Base-by-base conservation (phyloP, 2,113 vertebrate species). In the Microtus oregoni region DNA sequence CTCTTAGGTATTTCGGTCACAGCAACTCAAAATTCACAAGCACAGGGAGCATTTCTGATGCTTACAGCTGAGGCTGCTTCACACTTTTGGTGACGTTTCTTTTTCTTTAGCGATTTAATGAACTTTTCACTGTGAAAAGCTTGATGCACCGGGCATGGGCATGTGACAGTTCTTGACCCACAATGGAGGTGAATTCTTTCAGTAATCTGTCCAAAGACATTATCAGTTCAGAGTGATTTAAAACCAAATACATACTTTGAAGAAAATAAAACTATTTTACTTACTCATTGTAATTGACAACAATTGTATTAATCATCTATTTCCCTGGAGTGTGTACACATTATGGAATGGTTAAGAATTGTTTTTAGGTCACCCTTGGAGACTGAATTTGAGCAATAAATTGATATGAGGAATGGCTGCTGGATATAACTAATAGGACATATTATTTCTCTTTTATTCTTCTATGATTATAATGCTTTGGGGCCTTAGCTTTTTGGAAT, bases 371-470 rank as follows among this genome's bases (percentile, higher is more conserved):
- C 41, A 76, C 24, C 28, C 38, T 85, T 47, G 82, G 30, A 86
- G 9, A 67, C 30, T 85, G 47, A 61, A 61, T 88, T 90, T 91
- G 38, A 76, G 61, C 20, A 90, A 92, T 83, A 95, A 79, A 94
- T 63, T 86, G 14, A 12, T 78, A 41, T 72, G 68, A 82, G 24
- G 5, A 94, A 90, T 19, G 38, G 32, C n/a, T 78, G 58, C 15
- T 92, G 68, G 81, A 13, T 73, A 52, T 83, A 83, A 87, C 8
- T 77, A 50, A 82, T 2, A 68, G 47, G 6, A 22, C 44, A 28
- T 58, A 86, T 85, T 93, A 50, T 26, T 88, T 88, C 70, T 81
- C 86, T 68, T 44, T 44, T 70, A 14, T 58, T 38, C 38, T 77
- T n/a, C 35, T 79, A 26, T 44, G 58, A 89, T 63, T 86, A n/a